phyloP scores from a whole-genome alignment of 2,888 invertebrate genomes.

The Leucoma salicis region DNA sequence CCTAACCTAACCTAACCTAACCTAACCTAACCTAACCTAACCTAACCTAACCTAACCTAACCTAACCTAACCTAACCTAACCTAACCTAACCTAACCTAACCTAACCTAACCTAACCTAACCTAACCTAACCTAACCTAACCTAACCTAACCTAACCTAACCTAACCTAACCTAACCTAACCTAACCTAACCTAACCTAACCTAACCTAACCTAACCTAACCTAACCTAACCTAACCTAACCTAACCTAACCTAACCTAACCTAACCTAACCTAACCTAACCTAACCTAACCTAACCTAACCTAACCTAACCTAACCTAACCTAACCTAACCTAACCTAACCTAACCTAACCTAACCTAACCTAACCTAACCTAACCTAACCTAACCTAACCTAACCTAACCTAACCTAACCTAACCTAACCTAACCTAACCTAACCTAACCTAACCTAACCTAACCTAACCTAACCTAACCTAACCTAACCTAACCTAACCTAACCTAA shows the following conservation, averaged over 20 bases:
- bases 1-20: constrained; percentile 23
- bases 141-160: constrained; percentile 29
- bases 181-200: constrained; percentile 38
- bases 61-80: constrained; percentile 29
- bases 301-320: constrained; percentile 12
- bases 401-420: constrained; percentile 16
- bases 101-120: constrained; percentile 26
- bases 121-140: constrained; percentile 35
- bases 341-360: constrained; percentile 24
- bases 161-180: constrained; percentile 36
- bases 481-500: constrained; percentile 3
- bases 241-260: constrained; percentile 18
- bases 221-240: constrained; percentile 21
- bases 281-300: constrained; percentile 11
- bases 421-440: constrained; percentile 10
- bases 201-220: constrained; percentile 37
- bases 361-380: constrained; percentile 14
- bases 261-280: constrained; percentile 15
- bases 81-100: constrained; percentile 27
- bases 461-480: constrained; percentile 3
- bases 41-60: constrained; percentile 18
- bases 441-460: constrained; percentile 16
- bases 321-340: constrained; percentile 30
- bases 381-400: constrained; percentile 8
- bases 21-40: constrained; percentile 17